phyloP scores from a whole-genome alignment of 64 coral and sea anemone genomes.

The Stichodactyla helianthus region DNA sequence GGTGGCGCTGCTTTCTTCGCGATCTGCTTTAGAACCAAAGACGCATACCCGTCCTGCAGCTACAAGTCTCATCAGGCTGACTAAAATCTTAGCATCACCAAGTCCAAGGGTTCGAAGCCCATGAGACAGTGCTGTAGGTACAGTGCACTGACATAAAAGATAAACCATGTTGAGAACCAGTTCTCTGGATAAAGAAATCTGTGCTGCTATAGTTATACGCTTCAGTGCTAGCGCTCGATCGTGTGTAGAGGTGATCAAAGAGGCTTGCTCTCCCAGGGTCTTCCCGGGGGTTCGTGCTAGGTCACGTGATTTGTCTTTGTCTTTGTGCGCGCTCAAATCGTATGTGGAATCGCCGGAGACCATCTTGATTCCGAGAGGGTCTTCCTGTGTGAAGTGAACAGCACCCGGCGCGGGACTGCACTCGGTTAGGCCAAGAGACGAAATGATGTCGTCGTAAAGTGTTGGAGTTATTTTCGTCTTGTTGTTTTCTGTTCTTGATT shows the following conservation, averaged over 20 bases:
- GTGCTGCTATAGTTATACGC: conserved; percentile 67
- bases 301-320: background rate
- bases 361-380: conserved; percentile 54
- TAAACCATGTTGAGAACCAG: conserved; percentile 65
- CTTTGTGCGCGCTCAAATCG: background rate
- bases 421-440: conserved; percentile 63
- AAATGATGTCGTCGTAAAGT: conserved; percentile 39
- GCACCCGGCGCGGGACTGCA: conserved; percentile 46
- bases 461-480: conserved; percentile 5
- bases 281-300: conserved; percentile 27
- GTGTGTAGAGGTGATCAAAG: conserved; percentile 62
- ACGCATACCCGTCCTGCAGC: conserved; percentile 56
- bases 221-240: conserved; percentile 65
- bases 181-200: conserved; percentile 72
- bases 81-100: conserved; percentile 65
- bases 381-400: conserved; percentile 47
- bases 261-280: conserved; percentile 73
- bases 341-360: conserved; percentile 9
- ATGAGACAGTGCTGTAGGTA: conserved; percentile 6
- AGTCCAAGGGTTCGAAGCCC: conserved; percentile 48
- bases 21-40: background rate
- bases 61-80: conserved; percentile 80
- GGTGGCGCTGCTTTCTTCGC: background rate
- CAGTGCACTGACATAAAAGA: conserved; percentile 29
- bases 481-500: conserved; percentile 5